A percentile compares a stretch with the other conserved stretches of the same genome.
Evolutionary conservation across 2,797 vertebrate genomes (phyloP).

Genomic region (Chaunax sp.): DNA sequence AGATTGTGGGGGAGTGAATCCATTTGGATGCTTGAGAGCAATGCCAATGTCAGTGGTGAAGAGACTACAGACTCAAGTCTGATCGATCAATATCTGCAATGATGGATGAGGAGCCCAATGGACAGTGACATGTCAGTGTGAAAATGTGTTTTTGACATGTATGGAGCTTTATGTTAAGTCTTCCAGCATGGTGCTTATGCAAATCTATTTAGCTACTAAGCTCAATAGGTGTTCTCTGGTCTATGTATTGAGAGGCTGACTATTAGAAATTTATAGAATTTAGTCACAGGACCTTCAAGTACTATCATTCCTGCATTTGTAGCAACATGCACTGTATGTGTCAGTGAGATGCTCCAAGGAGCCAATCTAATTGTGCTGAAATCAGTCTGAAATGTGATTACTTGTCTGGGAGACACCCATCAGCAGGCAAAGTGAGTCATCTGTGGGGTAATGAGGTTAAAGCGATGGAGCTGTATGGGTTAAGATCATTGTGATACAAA

Average conservation of each 20-base stretch:
- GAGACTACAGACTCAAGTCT: conserved; percentile 48
- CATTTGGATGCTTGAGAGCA: conserved; percentile 66
- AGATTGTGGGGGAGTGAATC: conserved; percentile 79
- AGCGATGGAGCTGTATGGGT: conserved; percentile 31
- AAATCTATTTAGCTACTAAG: not conserved
- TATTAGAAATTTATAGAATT: conserved; percentile 22
- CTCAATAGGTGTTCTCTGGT: not conserved
- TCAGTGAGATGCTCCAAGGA: conserved; percentile 35
- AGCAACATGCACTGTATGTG: conserved; percentile 8
- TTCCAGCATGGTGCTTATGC: not conserved
- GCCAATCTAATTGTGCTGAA: conserved; percentile 61
- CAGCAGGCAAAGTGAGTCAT: conserved; percentile 51
- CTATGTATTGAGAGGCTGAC: not conserved
- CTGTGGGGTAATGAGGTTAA: conserved; percentile 52
- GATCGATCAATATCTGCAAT: conserved; percentile 56
- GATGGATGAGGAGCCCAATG: conserved; percentile 17
- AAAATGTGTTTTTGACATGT: conserved; percentile 1
- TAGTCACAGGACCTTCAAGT: conserved; percentile 6
- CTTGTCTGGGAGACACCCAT: conserved; percentile 46
- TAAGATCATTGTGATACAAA: conserved; percentile 22
- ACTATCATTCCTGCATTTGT: conserved; percentile 10
- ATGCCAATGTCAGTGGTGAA: conserved; percentile 63
- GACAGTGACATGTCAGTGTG: not conserved
- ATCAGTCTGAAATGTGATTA: conserved; percentile 67
- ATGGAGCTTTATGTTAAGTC: not conserved